A percentile compares a stretch with the other conserved stretches of the same genome.
phyloP scores from a whole-genome alignment of 2,113 vertebrate genomes.

The Phainopepla nitens region DNA sequence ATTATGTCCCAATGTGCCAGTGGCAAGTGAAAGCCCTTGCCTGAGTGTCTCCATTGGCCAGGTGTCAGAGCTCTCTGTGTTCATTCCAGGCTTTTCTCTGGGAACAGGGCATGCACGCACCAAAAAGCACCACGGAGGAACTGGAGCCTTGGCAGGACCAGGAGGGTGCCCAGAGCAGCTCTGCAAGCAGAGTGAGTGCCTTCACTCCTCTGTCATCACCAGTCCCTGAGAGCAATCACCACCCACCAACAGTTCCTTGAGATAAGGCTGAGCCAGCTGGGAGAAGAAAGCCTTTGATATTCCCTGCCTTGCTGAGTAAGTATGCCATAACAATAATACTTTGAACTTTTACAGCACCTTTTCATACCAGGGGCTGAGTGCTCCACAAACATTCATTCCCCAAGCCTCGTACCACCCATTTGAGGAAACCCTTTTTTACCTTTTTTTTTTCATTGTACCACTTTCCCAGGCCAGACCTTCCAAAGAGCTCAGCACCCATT shows the following conservation, averaged over 20 bases:
- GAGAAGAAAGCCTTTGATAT: constrained; percentile 55
- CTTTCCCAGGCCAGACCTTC: neutral
- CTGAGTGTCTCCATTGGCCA: neutral
- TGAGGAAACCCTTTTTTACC: neutral
- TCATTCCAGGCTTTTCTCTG: neutral
- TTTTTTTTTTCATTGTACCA: neutral
- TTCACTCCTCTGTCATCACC: neutral
- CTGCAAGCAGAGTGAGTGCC: neutral
- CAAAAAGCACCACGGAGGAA: neutral
- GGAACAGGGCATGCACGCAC: neutral
- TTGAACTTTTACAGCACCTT: constrained; percentile 45
- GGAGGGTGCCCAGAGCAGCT: neutral
- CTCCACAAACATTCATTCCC: constrained; percentile 29
- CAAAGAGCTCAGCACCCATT: neutral
- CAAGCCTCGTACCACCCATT: neutral
- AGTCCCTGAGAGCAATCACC: constrained; percentile 37
- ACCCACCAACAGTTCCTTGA: constrained; percentile 30
- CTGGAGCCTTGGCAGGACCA: neutral
- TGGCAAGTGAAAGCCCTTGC: neutral
- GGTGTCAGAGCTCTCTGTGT: neutral
- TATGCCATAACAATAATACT: constrained; percentile 50
- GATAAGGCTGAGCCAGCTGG: constrained; percentile 34
- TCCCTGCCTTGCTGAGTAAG: constrained; percentile 29
- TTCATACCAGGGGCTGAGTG: constrained; percentile 43
- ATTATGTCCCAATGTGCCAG: neutral